Conservation (phyloP, 2,113 vertebrate genomes). For the Daphoenositta chrysoptera region DNA sequence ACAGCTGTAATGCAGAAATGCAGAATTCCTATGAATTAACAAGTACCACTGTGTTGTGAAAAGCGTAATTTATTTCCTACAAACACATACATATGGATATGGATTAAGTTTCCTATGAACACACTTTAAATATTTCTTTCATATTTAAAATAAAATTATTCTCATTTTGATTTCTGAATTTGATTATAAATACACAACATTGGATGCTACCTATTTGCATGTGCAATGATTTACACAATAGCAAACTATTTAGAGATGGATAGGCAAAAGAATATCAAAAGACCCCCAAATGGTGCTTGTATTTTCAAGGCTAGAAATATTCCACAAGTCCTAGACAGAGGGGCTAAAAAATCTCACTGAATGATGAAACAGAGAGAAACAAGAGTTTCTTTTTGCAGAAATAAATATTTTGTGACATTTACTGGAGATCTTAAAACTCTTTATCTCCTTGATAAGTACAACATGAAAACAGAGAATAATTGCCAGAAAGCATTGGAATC, state of each 20-base stretch:
- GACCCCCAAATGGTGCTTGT: neutral
- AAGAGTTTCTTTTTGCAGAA: neutral
- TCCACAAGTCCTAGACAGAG: neutral
- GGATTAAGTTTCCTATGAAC: neutral
- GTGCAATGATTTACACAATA: neutral
- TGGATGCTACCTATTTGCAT: neutral
- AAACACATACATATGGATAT: slow-evolving; percentile 10
- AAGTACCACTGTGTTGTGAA: neutral
- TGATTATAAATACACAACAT: neutral
- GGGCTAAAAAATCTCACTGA: neutral
- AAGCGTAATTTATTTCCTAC: neutral
- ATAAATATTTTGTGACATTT: neutral
- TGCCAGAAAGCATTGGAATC: neutral
- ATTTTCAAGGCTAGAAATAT: neutral
- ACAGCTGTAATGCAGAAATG: neutral
- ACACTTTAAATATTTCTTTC: neutral
- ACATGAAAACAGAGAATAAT: neutral
- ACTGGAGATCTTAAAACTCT: neutral
- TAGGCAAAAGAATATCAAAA: slow-evolving; percentile 7
- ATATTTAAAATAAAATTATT: slow-evolving; percentile 25
- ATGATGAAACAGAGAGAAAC: neutral
- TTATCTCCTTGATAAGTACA: neutral
- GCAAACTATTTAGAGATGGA: neutral
- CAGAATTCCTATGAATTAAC: neutral
- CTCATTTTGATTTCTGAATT: neutral